Evolutionary conservation across 2,888 invertebrate genomes (phyloP), one percentile per base, ranked within the genome.

Genomic region (Halictus quadricinctus): DNA sequence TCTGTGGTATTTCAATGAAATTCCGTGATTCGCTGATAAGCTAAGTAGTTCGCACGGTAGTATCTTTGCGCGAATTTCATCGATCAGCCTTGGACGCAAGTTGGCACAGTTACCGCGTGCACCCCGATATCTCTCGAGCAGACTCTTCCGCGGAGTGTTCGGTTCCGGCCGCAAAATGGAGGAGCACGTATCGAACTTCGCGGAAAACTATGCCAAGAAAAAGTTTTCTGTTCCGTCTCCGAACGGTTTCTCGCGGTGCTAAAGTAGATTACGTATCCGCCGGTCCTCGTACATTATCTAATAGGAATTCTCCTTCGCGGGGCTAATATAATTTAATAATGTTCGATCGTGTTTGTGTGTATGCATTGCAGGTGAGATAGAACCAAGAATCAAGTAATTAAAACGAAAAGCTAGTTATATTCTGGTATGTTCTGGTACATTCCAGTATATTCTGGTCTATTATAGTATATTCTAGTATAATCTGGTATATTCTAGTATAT

Each of bases 121-220:
- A 48, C 36, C 48, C 43, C 48, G 60, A 1, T 70, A 70, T 70
- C 43, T 70, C 43, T 43, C 43, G 70, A 43, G 36, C n/a, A 70
- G 82, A 79, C 79, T 74, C 58, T 54, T 29, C 25, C 36, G 77
- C 43, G 29, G 54, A 48, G 74, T 60, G 80, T 75, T 79, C 79
- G 76, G 66, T 76, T 73, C 83, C 70, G 75, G 72, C 50, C 77
- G 48, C 83, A 72, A 74, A 79, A 84, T 64, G 84, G 84, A 84
- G 79, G 83, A 84, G 36, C 84, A 75, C 78, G 84, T 79, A 84
- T 83, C 74, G 83, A 83, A 58, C 73, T 83, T 5, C 36, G 43
- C 46, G 36, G 76, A 76, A 76, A 83, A 84, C 83, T 84, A 64
- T 84, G 78, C 74, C 83, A 50, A 36, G 72, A 60, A 84, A 79